These are phyloP conservation scores for Cartodere bifasciata DNA, from an alignment of 2,888 invertebrate genomes.

Conservation along the genomic window DNA sequence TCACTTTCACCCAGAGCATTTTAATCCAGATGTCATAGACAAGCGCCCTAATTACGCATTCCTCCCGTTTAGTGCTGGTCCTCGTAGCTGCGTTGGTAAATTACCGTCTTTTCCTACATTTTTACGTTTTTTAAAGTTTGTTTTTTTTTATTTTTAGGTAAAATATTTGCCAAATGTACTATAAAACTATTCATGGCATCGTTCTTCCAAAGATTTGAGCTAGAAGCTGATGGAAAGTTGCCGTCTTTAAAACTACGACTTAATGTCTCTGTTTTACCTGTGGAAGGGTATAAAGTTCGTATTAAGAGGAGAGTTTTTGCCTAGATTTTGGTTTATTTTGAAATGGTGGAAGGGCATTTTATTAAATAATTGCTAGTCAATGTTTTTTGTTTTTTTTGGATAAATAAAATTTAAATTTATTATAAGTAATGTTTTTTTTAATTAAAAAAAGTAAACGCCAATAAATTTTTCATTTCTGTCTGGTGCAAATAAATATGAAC, in stretches of 20 bases:
- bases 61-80: slow-evolving; percentile 29
- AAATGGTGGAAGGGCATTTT: no score
- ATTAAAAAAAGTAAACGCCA: no score
- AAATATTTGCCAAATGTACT: slow-evolving; percentile 20
- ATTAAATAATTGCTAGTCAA: no score
- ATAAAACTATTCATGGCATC: slow-evolving; percentile 22
- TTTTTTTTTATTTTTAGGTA: no score
- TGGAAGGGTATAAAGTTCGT: slow-evolving; percentile 22
- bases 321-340: no score
- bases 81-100: slow-evolving; percentile 25
- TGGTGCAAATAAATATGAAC: no score
- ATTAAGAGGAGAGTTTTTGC: slow-evolving; percentile 19
- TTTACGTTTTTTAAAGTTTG: no score
- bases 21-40: slow-evolving; percentile 23
- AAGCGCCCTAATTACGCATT: slow-evolving; percentile 23
- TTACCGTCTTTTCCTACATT: slow-evolving; percentile 2
- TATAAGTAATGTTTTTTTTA: no score
- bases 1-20: slow-evolving; percentile 29
- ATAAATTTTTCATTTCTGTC: no score
- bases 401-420: no score
- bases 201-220: slow-evolving; percentile 22
- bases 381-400: no score
- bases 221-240: slow-evolving; percentile 25
- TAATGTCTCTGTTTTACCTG: slow-evolving; percentile 23
- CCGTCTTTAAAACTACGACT: slow-evolving; percentile 21